phyloP scores from a whole-genome alignment of 2,113 vertebrate genomes.

The Carettochelys insculpta region DNA sequence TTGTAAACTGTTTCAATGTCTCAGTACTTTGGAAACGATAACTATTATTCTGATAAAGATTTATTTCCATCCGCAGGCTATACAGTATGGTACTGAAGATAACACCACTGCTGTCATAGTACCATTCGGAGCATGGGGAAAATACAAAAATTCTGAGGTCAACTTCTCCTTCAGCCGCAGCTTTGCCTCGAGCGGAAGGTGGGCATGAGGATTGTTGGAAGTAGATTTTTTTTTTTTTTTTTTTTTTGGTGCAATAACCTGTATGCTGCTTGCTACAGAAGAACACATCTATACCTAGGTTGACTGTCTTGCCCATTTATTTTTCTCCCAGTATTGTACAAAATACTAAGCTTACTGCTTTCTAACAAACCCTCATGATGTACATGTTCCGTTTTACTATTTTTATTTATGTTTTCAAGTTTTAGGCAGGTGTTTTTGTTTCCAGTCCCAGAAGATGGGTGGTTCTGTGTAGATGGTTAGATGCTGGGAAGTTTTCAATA shows the following conservation, averaged over 20 bases:
- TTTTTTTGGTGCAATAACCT: constrained; percentile 59
- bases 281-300: constrained; percentile 12
- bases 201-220: constrained; percentile 79
- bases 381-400: not conserved
- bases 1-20: too few relatives aligned
- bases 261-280: constrained; percentile 24
- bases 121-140: constrained; percentile 97
- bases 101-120: constrained; percentile 94
- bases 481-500: not conserved
- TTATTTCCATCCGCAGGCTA: constrained; percentile 77
- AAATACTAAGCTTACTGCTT: constrained; percentile 13
- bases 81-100: constrained; percentile 93
- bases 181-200: constrained; percentile 93
- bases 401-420: not conserved
- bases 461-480: not conserved
- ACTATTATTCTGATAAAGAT: not conserved
- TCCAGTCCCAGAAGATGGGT: constrained; percentile 13
- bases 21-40: not conserved
- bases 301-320: constrained; percentile 40
- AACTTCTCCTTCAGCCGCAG: constrained; percentile 96
- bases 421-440: constrained; percentile 34
- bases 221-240: not conserved
- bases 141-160: constrained; percentile 85
- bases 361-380: not conserved
- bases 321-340: not conserved